Evolutionary conservation across 2,797 vertebrate genomes (phyloP), one percentile per base, ranked within the genome.

Genomic region (Chromobotia macracanthus): DNA sequence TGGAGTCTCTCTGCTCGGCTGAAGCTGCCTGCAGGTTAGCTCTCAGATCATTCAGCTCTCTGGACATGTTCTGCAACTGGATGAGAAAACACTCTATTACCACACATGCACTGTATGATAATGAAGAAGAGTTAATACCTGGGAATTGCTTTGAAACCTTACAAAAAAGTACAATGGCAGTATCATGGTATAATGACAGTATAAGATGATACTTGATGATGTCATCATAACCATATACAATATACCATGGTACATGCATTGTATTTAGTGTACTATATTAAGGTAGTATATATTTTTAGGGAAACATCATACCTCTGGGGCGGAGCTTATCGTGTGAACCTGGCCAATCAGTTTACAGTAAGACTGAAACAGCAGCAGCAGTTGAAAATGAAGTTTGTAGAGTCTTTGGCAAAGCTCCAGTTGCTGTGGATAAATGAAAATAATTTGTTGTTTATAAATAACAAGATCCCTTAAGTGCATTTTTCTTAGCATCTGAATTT

Each of bases 301-400:
- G 31, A 31, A 31, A 31, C 3, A 31, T 90, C 94, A 41, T 91
- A 99, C 97, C 96, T 97, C 94, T 60, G 97, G 97, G 91, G 94
- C 89, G 71, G 94, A 94, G 89, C 94, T 96, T 85, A 97, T 95
- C 84, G 94, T 90, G 0, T 98, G 94, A 87, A 98, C 95, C 88
- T 98, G 96, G 87, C 96, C 95, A 48, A 97, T 97, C 91, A 99
- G 95, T 91, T 99, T 99, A 92, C 96, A 98, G 92, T 99, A 99
- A 84, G 97, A 98, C 87, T 99, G 97, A 94, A 98, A 99, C 88
- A 99, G 97, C 92, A 99, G 93, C 86, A 99, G 89, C 89, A 99
- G 94, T 92, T 99, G 97, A 90, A 99, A 99, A 87, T 99, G 97
- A 85, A 99, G 95, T 86, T 99, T 99, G 93, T 99, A 99, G 86